These are phyloP conservation scores for Neogale vison DNA, from an alignment of 2,113 vertebrate species.

Conservation along the genomic window DNA sequence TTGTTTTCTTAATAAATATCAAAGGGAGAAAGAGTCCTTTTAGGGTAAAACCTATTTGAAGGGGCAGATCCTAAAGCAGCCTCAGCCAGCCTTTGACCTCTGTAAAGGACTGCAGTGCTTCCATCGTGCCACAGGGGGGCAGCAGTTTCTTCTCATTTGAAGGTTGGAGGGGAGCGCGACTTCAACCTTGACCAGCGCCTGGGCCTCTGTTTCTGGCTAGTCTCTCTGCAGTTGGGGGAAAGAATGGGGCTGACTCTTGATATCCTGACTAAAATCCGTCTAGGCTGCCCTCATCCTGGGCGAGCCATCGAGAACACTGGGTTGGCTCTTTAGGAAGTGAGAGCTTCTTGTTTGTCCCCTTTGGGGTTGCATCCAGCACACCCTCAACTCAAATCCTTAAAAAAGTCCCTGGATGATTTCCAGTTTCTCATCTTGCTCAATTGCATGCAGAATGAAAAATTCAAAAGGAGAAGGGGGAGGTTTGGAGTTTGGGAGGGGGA, in stretches of 20 bases:
- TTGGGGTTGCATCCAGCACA: not conserved
- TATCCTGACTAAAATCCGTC: not conserved
- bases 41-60: not conserved
- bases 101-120: slow-evolving; percentile 32
- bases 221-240: not conserved
- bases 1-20: not conserved
- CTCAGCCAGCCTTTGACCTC: not conserved
- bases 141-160: slow-evolving; percentile 23
- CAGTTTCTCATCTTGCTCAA: not conserved
- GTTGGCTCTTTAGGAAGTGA: not conserved
- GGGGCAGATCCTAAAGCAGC: not conserved
- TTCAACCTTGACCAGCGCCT: fast-evolving
- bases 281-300: not conserved
- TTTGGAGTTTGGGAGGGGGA: not conserved
- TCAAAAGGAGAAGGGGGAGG: not conserved
- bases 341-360: not conserved
- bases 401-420: not conserved
- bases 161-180: not conserved
- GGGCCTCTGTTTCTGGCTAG: not conserved
- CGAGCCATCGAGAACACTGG: not conserved
- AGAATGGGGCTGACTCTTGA: not conserved
- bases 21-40: not conserved
- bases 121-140: slow-evolving; percentile 59
- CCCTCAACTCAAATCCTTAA: not conserved
- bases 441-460: not conserved